Evolutionary conservation across 2,888 invertebrate genomes (phyloP), one percentile per base, ranked within the genome.

Genomic region (Isoperla grammatica): DNA sequence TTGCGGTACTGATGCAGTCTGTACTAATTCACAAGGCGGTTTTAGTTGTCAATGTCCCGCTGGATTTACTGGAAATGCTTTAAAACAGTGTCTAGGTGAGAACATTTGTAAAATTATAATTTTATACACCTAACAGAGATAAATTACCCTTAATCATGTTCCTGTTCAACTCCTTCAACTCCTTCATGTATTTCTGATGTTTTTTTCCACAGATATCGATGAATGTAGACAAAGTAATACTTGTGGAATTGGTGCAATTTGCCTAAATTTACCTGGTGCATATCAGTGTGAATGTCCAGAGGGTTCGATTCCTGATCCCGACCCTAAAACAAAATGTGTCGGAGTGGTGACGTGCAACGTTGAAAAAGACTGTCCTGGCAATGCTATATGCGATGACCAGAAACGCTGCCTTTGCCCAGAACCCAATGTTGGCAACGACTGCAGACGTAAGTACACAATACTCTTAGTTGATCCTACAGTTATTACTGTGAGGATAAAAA

Each of bases 361-460:
- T 1, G 86, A 90, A 70, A 80, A 81, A 55, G 88, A 92, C 65
- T 95, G 95, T 74, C 92, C 93, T 22, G 94, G 94, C 68, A 94
- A 95, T 76, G 87, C 93, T 4, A 78, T 92, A 65, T 95, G 95
- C 70, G 89, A 92, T 70, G 71, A 78, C 6, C 83, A 85, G 64
- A 83, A 85, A 61, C 82, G 88, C 68, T 95, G 95, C 71, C 73
- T 91, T 39, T 95, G 95, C 69, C 94, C 93, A 2, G 91, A 91
- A 69, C 95, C 95, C 0, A 94, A 94, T 71, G 79, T 91, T 67
- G 95, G 94, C 67, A 90, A 92, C 68, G 91, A 93, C 70, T 95
- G 95, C 69, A 83, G 93, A 75, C 94, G 90, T 90, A 81, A 84
- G 88, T 81, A 67, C n/a, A 42, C n/a, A 4, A 42, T n/a, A 23